phyloP scores from a whole-genome alignment of 2,888 invertebrate genomes.

The Melanchra persicariae region DNA sequence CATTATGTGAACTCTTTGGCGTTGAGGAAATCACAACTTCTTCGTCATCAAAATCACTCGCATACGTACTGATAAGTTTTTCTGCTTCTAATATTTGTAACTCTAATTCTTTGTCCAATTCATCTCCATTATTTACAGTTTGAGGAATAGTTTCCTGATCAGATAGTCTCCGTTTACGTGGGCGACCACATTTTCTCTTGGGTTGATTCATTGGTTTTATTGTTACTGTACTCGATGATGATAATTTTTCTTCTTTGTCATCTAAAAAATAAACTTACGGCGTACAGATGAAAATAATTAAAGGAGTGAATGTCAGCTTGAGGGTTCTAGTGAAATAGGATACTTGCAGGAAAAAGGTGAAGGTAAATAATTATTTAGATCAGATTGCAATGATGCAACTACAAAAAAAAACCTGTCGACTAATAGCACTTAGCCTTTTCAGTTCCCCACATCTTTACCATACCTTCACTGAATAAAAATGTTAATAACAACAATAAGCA shows the following conservation, averaged over 20 bases:
- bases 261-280: slow-evolving; percentile 4
- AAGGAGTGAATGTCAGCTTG: neutral
- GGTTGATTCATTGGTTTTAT: neutral
- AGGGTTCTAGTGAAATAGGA: neutral
- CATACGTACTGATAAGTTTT: slow-evolving; percentile 11
- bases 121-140: neutral
- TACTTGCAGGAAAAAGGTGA: neutral
- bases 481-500: neutral
- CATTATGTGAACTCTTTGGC: neutral
- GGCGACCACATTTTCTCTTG: neutral
- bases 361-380: neutral
- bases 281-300: slow-evolving; percentile 1
- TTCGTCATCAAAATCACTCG: neutral
- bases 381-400: neutral
- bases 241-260: neutral
- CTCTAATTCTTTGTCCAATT: neutral
- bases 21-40: neutral
- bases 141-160: neutral
- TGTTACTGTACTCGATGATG: neutral
- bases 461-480: neutral
- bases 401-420: too few relatives aligned
- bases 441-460: neutral
- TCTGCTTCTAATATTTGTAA: slow-evolving; percentile 17
- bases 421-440: neutral
- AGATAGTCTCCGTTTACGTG: neutral